Evolutionary conservation across 2,113 vertebrate species (phyloP), one percentile per base, ranked within the genome.

Genomic region (Mesoclemmys tuberculata): DNA sequence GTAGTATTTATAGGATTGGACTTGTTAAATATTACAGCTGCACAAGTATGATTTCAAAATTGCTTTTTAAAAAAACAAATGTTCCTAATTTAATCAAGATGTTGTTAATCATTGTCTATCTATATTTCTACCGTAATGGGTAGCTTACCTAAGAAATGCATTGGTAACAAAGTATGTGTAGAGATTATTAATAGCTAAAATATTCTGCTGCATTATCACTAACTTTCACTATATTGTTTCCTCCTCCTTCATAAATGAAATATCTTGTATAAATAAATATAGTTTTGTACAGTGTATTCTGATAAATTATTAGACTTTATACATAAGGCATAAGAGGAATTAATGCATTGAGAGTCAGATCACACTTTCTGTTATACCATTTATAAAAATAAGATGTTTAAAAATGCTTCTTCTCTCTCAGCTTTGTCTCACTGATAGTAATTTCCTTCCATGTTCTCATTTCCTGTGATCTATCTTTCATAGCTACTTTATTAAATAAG

Each of bases 1-100:
- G 24, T 27, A 46, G 74, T 1, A 0, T 1, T 2, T 29, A 26
- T 46, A 46, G 74, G 41, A 14, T 77, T 46, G 44, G 44, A 46
- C 12, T 29, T 11, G 46, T 77, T 5, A 4, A 8, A 26, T 4
- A 0, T 2, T 22, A 21, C 1, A 0, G 10, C 4, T 10, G 18
- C n/a, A 1, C 41, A 29, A 1, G 5, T 6, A 5, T 13, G 2
- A 11, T 29, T 46, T 74, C 74, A 27, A 5, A 26, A 5, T 6
- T 2, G 1, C 1, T 14, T 51, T 11, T 10, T 5, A 22, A 3
- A 77, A 0, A 8, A 5, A 26, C 48, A 2, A 46, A 31, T 38
- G 7, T 35, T 48, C 29, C 10, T 1, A 2, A 0, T 5, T 48
- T 6, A 8, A 2, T 1, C n/a, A 35, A 14, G 29, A 68, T 31